Conservation (phyloP, 2,888 invertebrate species). For the Adelognathus sp. region DNA sequence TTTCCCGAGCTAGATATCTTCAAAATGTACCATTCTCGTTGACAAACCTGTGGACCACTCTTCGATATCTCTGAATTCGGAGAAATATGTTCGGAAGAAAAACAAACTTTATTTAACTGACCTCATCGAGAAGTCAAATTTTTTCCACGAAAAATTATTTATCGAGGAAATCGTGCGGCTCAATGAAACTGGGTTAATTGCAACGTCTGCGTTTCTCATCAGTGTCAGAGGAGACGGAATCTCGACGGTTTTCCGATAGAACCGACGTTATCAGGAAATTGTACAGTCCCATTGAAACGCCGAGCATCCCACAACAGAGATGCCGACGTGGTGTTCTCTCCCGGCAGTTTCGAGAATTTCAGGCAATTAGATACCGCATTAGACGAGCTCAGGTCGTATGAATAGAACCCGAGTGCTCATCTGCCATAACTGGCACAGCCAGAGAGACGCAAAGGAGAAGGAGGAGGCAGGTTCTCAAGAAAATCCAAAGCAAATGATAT, state of each 20-base stretch:
- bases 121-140: neutral
- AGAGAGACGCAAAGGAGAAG: neutral
- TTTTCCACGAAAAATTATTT: neutral
- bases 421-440: neutral
- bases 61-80: too few species aligned
- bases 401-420: neutral
- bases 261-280: slow-evolving; percentile 36
- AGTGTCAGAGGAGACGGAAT: slow-evolving; percentile 25
- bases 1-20: neutral
- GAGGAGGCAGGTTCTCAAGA: neutral
- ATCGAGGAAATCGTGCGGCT: neutral
- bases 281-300: slow-evolving; percentile 11
- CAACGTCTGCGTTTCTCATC: slow-evolving; percentile 35
- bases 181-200: slow-evolving; percentile 55
- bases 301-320: slow-evolving; percentile 3
- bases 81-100: too few species aligned
- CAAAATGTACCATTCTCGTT: too few species aligned
- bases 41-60: too few species aligned
- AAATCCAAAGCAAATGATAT: neutral
- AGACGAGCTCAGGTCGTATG: neutral
- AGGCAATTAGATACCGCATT: neutral
- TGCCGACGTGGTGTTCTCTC: neutral
- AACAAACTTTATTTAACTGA: too few species aligned
- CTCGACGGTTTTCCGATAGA: slow-evolving; percentile 39
- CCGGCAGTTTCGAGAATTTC: neutral